Evolutionary conservation across 2,797 vertebrate genomes (phyloP), one percentile per base, ranked within the genome.

Genomic region (Malacoraja senta): DNA sequence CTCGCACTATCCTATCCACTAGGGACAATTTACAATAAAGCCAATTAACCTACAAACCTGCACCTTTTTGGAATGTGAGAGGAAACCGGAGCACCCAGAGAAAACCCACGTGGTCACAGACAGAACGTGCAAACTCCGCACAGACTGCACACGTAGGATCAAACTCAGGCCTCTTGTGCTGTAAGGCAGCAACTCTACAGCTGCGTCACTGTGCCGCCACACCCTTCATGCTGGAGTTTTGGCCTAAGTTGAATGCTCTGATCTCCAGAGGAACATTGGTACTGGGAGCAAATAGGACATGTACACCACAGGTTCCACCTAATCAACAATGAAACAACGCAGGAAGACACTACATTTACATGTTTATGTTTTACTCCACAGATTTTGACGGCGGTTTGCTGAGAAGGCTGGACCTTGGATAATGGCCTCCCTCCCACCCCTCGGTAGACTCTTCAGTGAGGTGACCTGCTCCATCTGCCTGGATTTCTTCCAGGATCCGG

Each of bases 391-490:
- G 83, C 17, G 13, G 32, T 86, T 53, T 63, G 29, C 32, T 32
- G 29, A 63, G 26, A 86, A 63, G 10, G 12, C 26, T 63, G 12
- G 21, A 10, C 58, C 29, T 84, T 84, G 53, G 29, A 63, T 6
- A 68, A 91, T 91, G 88, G 88, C 88, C 4, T 26, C 88, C 3
- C 21, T 1, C 26, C 63, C 19, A 2, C 32, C 65, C 8, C n/a
- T 90, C 0, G 32, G 35, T 32, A 32, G 88, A 24, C 88, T 91
- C 63, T 91, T 91, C 35, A 44, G 65, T 12, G 97, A 97, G 94
- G 94, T 97, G 93, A 95, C 96, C 0, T 97, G 97, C 94, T 96
- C 97, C 0, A 97, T 97, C 93, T 97, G 97, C 93, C 93, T 97
- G 94, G 97, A 97, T 93, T 95, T 95, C 91, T 97, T 96, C 93